Evolutionary conservation across 2,113 vertebrate species (phyloP), one percentile per base, ranked within the genome.

Genomic region (Entomyzon cyanotis): DNA sequence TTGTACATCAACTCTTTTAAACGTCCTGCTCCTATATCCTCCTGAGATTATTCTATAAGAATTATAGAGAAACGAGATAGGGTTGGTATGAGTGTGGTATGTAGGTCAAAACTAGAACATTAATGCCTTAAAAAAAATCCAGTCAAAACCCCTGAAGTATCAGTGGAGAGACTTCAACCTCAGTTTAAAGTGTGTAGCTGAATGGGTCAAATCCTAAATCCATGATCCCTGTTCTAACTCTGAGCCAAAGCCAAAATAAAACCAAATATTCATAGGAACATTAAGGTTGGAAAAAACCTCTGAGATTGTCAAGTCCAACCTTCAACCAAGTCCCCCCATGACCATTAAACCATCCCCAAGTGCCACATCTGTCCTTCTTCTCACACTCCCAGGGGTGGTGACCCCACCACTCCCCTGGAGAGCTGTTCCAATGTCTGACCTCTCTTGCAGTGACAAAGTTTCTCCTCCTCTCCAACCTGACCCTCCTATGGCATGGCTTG

Each of bases 51-150:
- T 78, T 85, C 65, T 47, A 19, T 39, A 75, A 52, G 53, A 81
- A 52, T 50, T 55, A 35, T 5, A 60, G 53, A 91, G 33, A 53
- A 89, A 91, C 56, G 77, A 93, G 64, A 63, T 1, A 59, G 52
- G 68, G 63, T 11, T 59, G 35, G 5, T 60, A 13, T 39, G 27
- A 75, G 6, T 21, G 12, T 33, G 58, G 6, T 75, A 87, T 87
- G 58, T 93, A 93, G 92, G 78, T 90, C 75, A 85, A 68, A 94
- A 71, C 44, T 41, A 60, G 37, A 84, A 50, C 22, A n/a, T 30
- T 63, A 71, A 33, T 21, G 30, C 3, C 10, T 16, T 28, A 39
- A 58, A 81, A 60, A 31, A 31, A 52, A 15, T 1, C 5, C 5
- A 19, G 62, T 5, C 7, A 19, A 46, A 74, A 10, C 17, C 84